Percentiles rank a stretch among this genome's conserved stretches.
Conservation (phyloP, 30 jellyfish, hydroid and myxozoan genomes). For the Aurelia sp. region DNA sequence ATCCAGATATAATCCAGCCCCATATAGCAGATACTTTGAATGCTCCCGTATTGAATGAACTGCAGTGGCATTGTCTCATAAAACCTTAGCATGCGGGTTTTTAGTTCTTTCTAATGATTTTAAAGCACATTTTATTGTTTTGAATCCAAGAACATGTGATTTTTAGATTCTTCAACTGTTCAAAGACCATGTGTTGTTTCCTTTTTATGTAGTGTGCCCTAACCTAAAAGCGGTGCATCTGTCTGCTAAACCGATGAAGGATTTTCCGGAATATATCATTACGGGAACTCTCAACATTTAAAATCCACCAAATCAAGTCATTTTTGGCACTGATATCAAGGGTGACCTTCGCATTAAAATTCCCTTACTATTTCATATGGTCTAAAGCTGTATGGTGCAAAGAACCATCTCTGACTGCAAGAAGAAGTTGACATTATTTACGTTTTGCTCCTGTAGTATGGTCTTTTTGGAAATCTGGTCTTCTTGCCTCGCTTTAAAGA, state of each 20-base stretch:
- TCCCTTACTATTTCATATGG: conserved; percentile 23
- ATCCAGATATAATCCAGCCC: too few species aligned
- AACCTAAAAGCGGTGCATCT: conserved; percentile 38
- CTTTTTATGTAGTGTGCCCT: conserved; percentile 41
- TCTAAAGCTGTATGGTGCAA: conserved; percentile 45
- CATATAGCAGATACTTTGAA: too few species aligned
- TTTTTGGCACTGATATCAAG: too few species aligned
- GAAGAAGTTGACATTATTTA: too few species aligned
- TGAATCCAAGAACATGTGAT: conserved; percentile 33
- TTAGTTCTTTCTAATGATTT: not conserved
- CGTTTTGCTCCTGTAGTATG: too few species aligned
- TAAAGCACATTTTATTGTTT: conserved; percentile 24
- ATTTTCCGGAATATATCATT: not conserved
- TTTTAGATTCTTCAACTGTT: not conserved
- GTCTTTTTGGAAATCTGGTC: too few species aligned
- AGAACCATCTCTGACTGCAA: conserved; percentile 52
- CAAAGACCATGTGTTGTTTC: conserved; percentile 17
- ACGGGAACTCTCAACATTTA: not conserved
- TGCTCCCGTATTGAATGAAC: conserved; percentile 8
- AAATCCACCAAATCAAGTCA: conserved; percentile 55
- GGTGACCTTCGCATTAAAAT: conserved; percentile 14
- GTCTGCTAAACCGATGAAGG: conserved; percentile 3
- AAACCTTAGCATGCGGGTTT: not conserved
- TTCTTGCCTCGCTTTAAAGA: too few species aligned
- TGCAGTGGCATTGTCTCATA: conserved; percentile 54